Evolutionary conservation across 2,113 vertebrate genomes (phyloP), one percentile per base, ranked within the genome.

Genomic region (Takifugu bimaculatus): DNA sequence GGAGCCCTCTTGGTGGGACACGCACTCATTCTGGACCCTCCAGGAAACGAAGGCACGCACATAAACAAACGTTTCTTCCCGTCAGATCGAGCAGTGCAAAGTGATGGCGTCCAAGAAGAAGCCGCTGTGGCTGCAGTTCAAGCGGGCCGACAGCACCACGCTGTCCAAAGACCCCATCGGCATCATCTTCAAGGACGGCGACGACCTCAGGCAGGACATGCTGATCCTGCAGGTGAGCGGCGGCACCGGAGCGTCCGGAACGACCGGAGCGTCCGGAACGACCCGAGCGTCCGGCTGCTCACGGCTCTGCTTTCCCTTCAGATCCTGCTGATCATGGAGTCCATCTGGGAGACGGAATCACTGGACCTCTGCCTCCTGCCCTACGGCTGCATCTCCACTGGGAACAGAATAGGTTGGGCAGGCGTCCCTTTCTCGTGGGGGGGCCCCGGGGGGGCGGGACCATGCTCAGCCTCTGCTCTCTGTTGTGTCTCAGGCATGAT

Each of bases 21-120:
- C 49, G 47, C 43, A 43, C 42, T 26, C 7, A 47, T 6, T 35
- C 35, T 20, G 13, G 43, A 14, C 1, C 7, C 63, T 50, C 3
- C 10, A 5, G 11, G 1, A 29, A 14, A 44, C 1, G 5, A 4
- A 50, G 3, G 13, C 1, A 26, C 10, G 2, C 20, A 43, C 26
- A 6, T 1, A 11, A 20, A 14, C n/a, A 48, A 48, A 48, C 15
- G 45, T 6, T 48, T 13, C 45, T 50, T 50, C 0, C 5, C 0
- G 15, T 10, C 84, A 99, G 97, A 93, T 96, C 62, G 97, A 99
- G 72, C 98, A 96, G 83, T 98, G 97, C 74, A 99, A 99, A 90
- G 94, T 99, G 53, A 98, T 99, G 97, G 95, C 97, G 0, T 98
- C 96, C 29, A 99, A 99, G 89, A 99, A 99, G 87, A 99, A 98